Conservation (phyloP, 2,888 invertebrate genomes). For the Tipula unca region DNA sequence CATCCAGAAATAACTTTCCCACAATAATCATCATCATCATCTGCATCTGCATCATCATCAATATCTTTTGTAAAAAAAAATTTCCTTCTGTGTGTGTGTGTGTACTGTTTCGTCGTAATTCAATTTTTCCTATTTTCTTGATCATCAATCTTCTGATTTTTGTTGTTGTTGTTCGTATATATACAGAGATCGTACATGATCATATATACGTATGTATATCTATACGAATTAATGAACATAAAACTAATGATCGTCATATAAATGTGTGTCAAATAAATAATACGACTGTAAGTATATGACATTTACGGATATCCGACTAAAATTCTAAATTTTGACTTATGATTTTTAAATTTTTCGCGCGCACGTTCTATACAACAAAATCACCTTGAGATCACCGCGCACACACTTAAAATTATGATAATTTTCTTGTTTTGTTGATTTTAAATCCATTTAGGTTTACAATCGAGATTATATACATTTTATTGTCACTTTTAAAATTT, state of each 20-base stretch:
- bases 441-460: not conserved
- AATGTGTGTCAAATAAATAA: not conserved
- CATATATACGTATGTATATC: not conserved
- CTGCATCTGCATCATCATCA: not conserved
- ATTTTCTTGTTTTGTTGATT: not conserved
- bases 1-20: slow-evolving; percentile 17
- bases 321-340: not conserved
- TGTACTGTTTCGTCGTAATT: not conserved
- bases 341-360: not conserved
- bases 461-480: not conserved
- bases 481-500: not conserved
- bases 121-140: not conserved
- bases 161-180: not conserved
- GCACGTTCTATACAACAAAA: not conserved
- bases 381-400: not conserved
- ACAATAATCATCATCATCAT: slow-evolving; percentile 16
- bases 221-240: not conserved
- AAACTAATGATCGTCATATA: not conserved
- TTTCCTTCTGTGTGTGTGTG: not conserved
- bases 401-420: not conserved
- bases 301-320: not conserved
- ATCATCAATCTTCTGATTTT: not conserved
- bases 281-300: not conserved
- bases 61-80: not conserved
- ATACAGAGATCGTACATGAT: not conserved